A percentile compares a stretch with the other conserved stretches of the same genome.
phyloP scores from a whole-genome alignment of 1,140 invertebrate genomes.

The Eumaeus atala region DNA sequence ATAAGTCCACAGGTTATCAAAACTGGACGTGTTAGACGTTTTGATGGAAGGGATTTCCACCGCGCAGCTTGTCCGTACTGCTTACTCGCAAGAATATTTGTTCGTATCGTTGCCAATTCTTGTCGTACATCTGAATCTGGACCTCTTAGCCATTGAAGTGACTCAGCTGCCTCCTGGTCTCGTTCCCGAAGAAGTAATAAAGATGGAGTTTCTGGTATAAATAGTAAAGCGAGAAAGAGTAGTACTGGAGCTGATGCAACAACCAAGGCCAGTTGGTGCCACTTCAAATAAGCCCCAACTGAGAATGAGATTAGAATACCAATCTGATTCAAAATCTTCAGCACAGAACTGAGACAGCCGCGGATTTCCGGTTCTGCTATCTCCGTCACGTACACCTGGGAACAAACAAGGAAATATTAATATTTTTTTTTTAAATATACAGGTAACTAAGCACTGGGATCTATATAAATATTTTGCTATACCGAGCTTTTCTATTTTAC shows the following conservation, averaged over 20 bases:
- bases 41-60: conserved; percentile 73
- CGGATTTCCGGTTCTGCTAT: conserved; percentile 89
- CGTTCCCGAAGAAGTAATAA: conserved; percentile 83
- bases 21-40: conserved; percentile 78
- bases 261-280: conserved; percentile 85
- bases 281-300: conserved; percentile 86
- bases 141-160: conserved; percentile 85
- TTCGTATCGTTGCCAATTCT: conserved; percentile 80
- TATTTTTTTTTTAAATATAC: too few relatives aligned
- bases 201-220: conserved; percentile 89
- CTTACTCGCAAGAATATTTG: conserved; percentile 77
- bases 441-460: too few relatives aligned
- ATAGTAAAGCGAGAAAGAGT: conserved; percentile 80
- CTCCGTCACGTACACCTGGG: conserved; percentile 91
- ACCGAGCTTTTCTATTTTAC: too few relatives aligned
- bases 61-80: conserved; percentile 48
- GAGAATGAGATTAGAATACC: conserved; percentile 88
- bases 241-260: conserved; percentile 83
- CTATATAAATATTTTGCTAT: too few relatives aligned
- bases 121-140: conserved; percentile 81
- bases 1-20: conserved; percentile 88
- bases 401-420: conserved; percentile 36
- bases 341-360: conserved; percentile 87
- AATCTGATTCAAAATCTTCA: conserved; percentile 89
- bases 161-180: conserved; percentile 85